A percentile compares a stretch with the other conserved stretches of the same genome.
phyloP scores from a whole-genome alignment of 2,888 invertebrate genomes.

The Ischnus inquisitorius region DNA sequence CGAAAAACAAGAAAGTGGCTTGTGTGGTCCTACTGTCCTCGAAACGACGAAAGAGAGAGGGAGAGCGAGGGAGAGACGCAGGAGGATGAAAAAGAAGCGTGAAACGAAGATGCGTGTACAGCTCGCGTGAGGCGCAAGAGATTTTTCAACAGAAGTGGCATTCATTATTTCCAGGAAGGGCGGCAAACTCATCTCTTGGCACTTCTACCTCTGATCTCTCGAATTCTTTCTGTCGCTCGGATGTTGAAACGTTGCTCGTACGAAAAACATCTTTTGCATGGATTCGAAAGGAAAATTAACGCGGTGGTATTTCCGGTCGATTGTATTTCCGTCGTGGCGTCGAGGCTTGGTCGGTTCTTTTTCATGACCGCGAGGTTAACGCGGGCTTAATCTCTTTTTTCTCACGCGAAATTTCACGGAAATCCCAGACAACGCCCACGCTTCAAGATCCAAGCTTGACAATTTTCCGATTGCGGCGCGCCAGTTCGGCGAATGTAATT shows the following conservation, averaged over 20 bases:
- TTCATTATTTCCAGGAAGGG: conserved; percentile 82
- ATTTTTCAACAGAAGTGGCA: conserved; percentile 81
- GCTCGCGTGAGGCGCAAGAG: conserved; percentile 66
- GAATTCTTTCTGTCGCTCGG: conserved; percentile 27
- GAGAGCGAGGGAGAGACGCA: conserved; percentile 22
- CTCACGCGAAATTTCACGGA: background rate
- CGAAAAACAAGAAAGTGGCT: conserved; percentile 55
- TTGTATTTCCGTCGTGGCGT: background rate
- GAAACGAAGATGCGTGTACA: conserved; percentile 46
- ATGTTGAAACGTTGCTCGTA: background rate
- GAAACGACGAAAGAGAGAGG: conserved; percentile 41
- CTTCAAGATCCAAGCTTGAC: background rate
- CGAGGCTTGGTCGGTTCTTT: too few relatives aligned
- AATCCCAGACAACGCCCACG: background rate
- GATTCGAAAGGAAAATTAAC: background rate
- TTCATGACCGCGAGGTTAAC: background rate
- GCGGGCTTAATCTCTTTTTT: background rate
- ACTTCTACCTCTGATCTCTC: conserved; percentile 14
- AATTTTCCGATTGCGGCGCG: conserved; percentile 6
- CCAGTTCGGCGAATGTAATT: background rate
- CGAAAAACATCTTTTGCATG: background rate
- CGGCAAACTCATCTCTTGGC: conserved; percentile 37
- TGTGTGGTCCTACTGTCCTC: conserved; percentile 57
- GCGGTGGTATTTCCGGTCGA: background rate
- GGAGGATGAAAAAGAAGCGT: conserved; percentile 69